A percentile compares a stretch with the other conserved stretches of the same genome.
phyloP scores from a whole-genome alignment of 2,888 invertebrate genomes.

The Drosophila paramelanica region DNA sequence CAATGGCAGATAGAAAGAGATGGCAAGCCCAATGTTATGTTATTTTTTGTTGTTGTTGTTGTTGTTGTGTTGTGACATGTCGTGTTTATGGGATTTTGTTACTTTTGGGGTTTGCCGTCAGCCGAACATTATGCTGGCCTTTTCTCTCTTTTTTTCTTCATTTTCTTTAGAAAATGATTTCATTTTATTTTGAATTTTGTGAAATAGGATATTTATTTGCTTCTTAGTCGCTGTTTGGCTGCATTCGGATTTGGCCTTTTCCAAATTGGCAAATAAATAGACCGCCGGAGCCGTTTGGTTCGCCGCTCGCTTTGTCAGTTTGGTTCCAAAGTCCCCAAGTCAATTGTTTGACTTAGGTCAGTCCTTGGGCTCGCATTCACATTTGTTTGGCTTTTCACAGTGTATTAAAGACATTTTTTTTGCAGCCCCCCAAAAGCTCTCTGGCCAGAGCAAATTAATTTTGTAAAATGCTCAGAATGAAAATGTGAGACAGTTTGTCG shows the following conservation, averaged over 20 bases:
- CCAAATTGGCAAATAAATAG: slow-evolving; percentile 80
- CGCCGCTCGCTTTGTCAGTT: slow-evolving; percentile 31
- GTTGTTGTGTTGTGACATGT: slow-evolving; percentile 71
- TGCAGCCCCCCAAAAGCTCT: background rate
- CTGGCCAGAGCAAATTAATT: slow-evolving; percentile 51
- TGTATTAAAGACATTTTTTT: slow-evolving; percentile 34
- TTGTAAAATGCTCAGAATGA: slow-evolving; percentile 39
- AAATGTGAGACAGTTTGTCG: slow-evolving; percentile 17
- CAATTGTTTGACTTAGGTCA: slow-evolving; percentile 55
- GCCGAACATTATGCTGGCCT: background rate
- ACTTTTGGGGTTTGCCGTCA: slow-evolving; percentile 45
- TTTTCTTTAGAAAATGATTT: slow-evolving; percentile 67
- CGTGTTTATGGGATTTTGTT: slow-evolving; percentile 80
- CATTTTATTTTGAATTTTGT: slow-evolving; percentile 67
- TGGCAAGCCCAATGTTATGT: slow-evolving; percentile 12
- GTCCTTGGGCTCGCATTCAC: slow-evolving; percentile 40
- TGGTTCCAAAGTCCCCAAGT: slow-evolving; percentile 31
- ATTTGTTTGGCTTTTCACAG: slow-evolving; percentile 31
- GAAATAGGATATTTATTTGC: slow-evolving; percentile 81
- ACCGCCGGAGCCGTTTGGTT: slow-evolving; percentile 23
- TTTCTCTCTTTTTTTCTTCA: slow-evolving; percentile 6
- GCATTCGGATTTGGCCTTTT: slow-evolving; percentile 48
- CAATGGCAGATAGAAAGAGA: background rate
- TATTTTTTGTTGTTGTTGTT: slow-evolving; percentile 10
- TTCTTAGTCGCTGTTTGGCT: slow-evolving; percentile 53